Evolutionary conservation across 2,797 vertebrate species (phyloP), one percentile per base, ranked within the genome.

Genomic region (Gymnopithys bicolor): DNA sequence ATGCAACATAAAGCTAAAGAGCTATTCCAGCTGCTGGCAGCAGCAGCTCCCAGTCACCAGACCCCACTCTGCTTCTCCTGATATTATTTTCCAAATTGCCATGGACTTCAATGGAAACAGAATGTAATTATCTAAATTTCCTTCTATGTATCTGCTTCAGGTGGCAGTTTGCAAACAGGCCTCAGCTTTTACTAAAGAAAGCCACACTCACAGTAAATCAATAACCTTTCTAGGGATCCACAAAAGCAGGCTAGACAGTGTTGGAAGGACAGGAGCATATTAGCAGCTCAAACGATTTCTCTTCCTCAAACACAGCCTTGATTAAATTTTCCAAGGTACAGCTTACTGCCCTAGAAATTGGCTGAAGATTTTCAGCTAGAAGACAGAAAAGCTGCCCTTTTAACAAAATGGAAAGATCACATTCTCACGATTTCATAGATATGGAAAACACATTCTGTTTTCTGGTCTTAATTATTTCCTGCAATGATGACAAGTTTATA

Each of bases 381-480:
- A 87, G 75, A 85, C 75, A 89, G 91, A 93, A 90, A 79, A 84
- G 2, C 41, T 4, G 2, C 53, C 64, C 35, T 80, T 92, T 58
- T 62, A 25, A 78, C 58, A 56, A 92, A 92, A 92, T 24, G 46
- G 56, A 80, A 95, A 93, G 82, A 95, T 85, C 84, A 75, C 66
- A 84, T 91, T 91, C 62, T 90, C 79, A 84, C 7, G 7, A 66
- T 84, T 92, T 91, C 73, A 86, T 27, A 91, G 69, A 95, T 84
- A 95, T 67, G 66, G 89, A 75, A 96, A 94, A 86, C 68, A 92
- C 48, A 90, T 94, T 92, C 86, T 84, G 48, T 71, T 37, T 86
- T 90, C 68, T 79, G 68, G 46, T 41, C 59, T 88, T 64, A 69
- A 69, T 39, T 81, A 63, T 33, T 84, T 35, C 45, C 80, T 84